phyloP scores from a whole-genome alignment of 2,113 vertebrate genomes.

The Pteruthius melanotis region DNA sequence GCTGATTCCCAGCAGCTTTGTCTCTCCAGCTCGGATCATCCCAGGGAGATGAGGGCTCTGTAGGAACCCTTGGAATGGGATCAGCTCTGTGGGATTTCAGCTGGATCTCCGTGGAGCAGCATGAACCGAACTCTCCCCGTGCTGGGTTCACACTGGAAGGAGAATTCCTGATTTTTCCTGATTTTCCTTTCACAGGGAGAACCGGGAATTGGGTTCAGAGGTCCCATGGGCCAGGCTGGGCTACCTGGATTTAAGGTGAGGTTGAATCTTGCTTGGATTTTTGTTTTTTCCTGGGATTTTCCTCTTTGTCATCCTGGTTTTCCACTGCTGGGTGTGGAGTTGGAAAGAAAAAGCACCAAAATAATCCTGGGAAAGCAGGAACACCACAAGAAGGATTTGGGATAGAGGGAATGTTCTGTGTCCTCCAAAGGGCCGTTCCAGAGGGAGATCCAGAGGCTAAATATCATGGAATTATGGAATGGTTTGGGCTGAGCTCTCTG shows the following conservation, averaged over 20 bases:
- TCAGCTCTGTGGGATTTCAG: background rate
- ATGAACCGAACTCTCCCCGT: background rate
- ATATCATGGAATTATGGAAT: background rate
- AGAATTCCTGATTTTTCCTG: too few relatives aligned
- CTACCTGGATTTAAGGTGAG: constrained; percentile 83
- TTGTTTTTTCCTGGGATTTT: background rate
- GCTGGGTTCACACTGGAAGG: background rate
- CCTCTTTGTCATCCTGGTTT: background rate
- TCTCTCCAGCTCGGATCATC: background rate
- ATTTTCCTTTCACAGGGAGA: constrained; percentile 73
- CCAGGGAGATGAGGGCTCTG: background rate
- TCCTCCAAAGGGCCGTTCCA: background rate
- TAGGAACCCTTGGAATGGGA: background rate
- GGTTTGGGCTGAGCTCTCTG: background rate
- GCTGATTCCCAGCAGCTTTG: background rate
- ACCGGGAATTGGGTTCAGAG: constrained; percentile 84
- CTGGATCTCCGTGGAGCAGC: background rate
- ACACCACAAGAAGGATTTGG: background rate
- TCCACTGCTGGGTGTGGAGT: background rate
- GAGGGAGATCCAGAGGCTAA: background rate
- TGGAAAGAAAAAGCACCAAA: background rate
- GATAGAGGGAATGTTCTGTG: background rate
- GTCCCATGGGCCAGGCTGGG: constrained; percentile 83
- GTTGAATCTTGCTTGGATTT: rapidly evolving
- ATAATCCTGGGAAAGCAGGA: background rate